Evolutionary conservation across 2,113 vertebrate species (phyloP), one percentile per base, ranked within the genome.

Genomic region (Gopherus evgoodei): DNA sequence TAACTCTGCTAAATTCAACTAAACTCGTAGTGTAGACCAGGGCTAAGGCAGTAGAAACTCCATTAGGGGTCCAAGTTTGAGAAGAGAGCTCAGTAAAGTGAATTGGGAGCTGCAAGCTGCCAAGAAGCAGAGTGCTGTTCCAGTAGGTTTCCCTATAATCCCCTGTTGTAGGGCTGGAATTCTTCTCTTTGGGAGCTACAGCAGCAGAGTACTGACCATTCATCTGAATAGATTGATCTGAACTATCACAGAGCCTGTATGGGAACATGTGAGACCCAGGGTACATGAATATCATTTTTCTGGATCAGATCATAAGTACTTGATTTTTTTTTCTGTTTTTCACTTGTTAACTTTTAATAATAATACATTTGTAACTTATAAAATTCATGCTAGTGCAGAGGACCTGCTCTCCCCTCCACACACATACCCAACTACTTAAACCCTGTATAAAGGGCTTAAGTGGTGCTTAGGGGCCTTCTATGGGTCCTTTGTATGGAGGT

Each of bases 111-210:
- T 82, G 52, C 19, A 19, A 38, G 69, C n/a, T 75, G n/a, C 35
- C 69, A 22, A 22, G 11, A 42, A 54, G 52, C 0, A 0, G 27
- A 0, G 12, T 82, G 19, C 38, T 62, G 11, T 8, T 83, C 1
- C 11, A 83, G 86, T 42, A 81, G 5, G 4, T 79, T 25, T 9
- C 8, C 5, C 94, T 89, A 65, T 50, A 76, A 47, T 90, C 16
- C 49, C 3, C 59, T 86, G 29, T 29, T 27, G 11, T 25, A 83
- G 7, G 11, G 84, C 54, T 82, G 42, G 79, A 52, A 81, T 0
- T 1, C 35, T 84, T 93, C 53, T n/a, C 49, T 78, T 69, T 50
- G 69, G 88, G n/a, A 81, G 35, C 59, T 14, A 9, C 5, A 75
- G 38, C 38, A 81, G 69, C 44, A 81, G 69, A 93, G 90, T 89